Base-by-base conservation (phyloP, 2,113 vertebrate species). In the Phoxinus phoxinus region DNA sequence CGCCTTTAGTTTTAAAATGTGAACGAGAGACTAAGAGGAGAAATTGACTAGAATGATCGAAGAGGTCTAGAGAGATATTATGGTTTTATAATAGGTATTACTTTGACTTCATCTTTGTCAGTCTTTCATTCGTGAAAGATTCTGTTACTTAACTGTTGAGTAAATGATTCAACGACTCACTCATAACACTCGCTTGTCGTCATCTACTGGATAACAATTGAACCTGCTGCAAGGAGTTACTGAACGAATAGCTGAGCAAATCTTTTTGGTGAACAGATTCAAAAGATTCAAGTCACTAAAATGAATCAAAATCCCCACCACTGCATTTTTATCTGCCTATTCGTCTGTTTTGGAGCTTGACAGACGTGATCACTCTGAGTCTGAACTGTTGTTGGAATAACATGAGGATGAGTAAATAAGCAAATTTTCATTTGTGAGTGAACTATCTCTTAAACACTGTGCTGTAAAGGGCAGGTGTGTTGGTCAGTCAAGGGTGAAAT, bases 401-500 rank as follows among this genome's bases (percentile, higher is more conserved):
- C 69, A 51, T 46, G 73, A 69, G 17, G 6, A 19, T 76, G 6
- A 63, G 23, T 6, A 61, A 51, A 75, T 59, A 53, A 56, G 9
- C 1, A 32, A 11, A 25, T 80, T 27, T 46, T 81, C 25, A 30
- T 27, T 27, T 46, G 37, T 35, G 30, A 71, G n/a, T 12, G 9
- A 71, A 72, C 30, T 53, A 41, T 37, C 23, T 48, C 44, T 53
- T 53, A 69, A 82, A 69, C 10, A 30, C 61, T 35, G 41, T 35
- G 27, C 80, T 69, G 6, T 25, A 21, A 35, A 79, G 32, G 32
- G n/a, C 32, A 61, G 56, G 30, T 72, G 81, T 37, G 23, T 67
- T 83, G 65, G 25, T 13, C 46, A 83, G 48, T 72, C 48, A 83
- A 56, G 46, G 32, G 67, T 56, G 81, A 83, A 72, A 72, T 72